Percentiles rank a stretch among this genome's conserved stretches.
These are phyloP conservation scores for Stichopus chloronotus DNA, from an alignment of 35 echinoderm and acorn worm genomes.

Conservation along the genomic window DNA sequence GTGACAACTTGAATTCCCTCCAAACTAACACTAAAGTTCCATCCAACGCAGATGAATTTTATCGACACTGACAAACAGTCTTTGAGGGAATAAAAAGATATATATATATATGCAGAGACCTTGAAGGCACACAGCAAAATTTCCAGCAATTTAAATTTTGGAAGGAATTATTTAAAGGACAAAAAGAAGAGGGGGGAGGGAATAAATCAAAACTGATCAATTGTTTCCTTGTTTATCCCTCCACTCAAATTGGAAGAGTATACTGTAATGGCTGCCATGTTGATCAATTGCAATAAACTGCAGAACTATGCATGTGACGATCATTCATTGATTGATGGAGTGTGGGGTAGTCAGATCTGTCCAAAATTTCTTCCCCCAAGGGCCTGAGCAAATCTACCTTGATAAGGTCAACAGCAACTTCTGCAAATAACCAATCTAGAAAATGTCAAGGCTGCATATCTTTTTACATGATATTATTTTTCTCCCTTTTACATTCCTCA, in stretches of 20 bases:
- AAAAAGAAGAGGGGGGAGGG: background rate
- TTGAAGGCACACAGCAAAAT: too few species aligned
- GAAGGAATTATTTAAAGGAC: too few species aligned
- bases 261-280: background rate
- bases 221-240: background rate
- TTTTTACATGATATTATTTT: background rate
- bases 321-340: background rate
- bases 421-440: background rate
- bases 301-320: background rate
- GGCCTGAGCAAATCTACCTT: background rate
- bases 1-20: too few species aligned
- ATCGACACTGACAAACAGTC: too few species aligned
- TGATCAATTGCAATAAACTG: background rate
- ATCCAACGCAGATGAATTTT: too few species aligned
- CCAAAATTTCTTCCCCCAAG: background rate
- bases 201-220: background rate
- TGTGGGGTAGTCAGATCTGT: background rate
- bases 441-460: conserved; percentile 13
- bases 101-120: too few species aligned
- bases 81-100: too few species aligned
- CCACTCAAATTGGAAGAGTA: background rate
- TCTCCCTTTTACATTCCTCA: too few species aligned
- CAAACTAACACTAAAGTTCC: too few species aligned
- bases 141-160: too few species aligned
- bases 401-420: conserved; percentile 12